A percentile compares a stretch with the other conserved stretches of the same genome.
phyloP scores from a whole-genome alignment of 2,113 vertebrate species.

The Andinoacara biseriatus region DNA sequence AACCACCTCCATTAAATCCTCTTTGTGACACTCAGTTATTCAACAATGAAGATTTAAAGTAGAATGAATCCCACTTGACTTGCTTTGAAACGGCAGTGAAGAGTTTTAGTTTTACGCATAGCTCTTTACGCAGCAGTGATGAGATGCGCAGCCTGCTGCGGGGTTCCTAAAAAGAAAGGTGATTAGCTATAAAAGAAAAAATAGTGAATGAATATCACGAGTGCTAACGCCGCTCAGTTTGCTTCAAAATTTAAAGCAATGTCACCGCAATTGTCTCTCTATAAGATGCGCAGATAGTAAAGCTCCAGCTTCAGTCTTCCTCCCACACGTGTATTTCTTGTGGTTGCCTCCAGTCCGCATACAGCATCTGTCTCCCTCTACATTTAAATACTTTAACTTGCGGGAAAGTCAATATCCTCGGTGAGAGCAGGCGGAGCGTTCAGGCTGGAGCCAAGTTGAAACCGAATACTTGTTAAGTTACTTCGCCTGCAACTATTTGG shows the following conservation, averaged over 20 bases:
- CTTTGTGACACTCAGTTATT: slow-evolving; percentile 42
- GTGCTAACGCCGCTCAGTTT: background rate
- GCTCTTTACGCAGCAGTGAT: slow-evolving; percentile 45
- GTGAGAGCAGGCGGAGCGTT: slow-evolving; percentile 74
- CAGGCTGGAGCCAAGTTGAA: slow-evolving; percentile 73
- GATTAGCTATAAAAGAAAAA: background rate
- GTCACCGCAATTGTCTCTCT: slow-evolving; percentile 31
- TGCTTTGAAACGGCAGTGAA: background rate
- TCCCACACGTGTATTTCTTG: slow-evolving; percentile 77
- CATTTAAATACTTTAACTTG: slow-evolving; percentile 79
- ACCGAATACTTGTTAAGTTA: slow-evolving; percentile 63
- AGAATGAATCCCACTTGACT: slow-evolving; percentile 36
- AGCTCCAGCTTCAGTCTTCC: slow-evolving; percentile 72
- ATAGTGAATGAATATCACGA: slow-evolving; percentile 5
- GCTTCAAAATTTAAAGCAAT: slow-evolving; percentile 10
- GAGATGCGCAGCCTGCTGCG: background rate
- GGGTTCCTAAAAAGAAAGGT: background rate
- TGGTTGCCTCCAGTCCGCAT: slow-evolving; percentile 66
- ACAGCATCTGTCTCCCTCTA: slow-evolving; percentile 70
- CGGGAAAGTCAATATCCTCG: slow-evolving; percentile 73
- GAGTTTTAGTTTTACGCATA: slow-evolving; percentile 53
- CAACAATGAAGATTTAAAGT: slow-evolving; percentile 17
- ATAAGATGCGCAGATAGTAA: slow-evolving; percentile 44
- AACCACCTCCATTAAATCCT: slow-evolving; percentile 46
- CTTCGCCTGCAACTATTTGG: slow-evolving; percentile 45